Evolutionary conservation across 2,888 invertebrate species (phyloP).

Genomic region (Lasius platythorax): DNA sequence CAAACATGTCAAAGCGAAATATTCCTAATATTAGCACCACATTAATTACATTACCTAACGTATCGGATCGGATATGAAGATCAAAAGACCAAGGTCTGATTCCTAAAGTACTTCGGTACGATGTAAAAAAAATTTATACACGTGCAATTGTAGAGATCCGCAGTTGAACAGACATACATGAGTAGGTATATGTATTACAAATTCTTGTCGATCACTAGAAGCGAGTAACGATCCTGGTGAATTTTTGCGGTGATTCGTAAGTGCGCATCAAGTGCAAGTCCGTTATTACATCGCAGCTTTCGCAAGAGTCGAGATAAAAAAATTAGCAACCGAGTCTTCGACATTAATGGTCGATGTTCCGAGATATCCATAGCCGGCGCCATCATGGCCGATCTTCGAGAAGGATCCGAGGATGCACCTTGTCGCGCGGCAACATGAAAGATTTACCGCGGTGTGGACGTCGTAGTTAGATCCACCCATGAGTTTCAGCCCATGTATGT

Average conservation of each 20-base stretch:
- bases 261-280: not conserved
- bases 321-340: conserved; percentile 48
- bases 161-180: not conserved
- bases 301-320: not conserved
- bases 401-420: conserved; percentile 63
- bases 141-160: not conserved
- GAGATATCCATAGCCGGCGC: conserved; percentile 40
- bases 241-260: not conserved
- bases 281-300: not conserved
- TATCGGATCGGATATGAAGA: not conserved
- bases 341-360: conserved; percentile 59
- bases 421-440: conserved; percentile 77
- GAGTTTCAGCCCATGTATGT: conserved; percentile 56
- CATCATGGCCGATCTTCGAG: conserved; percentile 59
- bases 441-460: conserved; percentile 68
- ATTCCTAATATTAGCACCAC: conserved; percentile 6
- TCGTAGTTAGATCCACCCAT: conserved; percentile 59
- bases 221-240: not conserved
- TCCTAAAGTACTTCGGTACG: not conserved
- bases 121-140: not conserved
- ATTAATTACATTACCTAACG: conserved; percentile 33
- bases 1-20: conserved; percentile 65
- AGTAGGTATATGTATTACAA: not conserved
- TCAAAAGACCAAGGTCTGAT: not conserved
- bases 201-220: not conserved